These are phyloP conservation scores for Belgica antarctica DNA, from an alignment of 2,888 invertebrate genomes.

Conservation along the genomic window DNA sequence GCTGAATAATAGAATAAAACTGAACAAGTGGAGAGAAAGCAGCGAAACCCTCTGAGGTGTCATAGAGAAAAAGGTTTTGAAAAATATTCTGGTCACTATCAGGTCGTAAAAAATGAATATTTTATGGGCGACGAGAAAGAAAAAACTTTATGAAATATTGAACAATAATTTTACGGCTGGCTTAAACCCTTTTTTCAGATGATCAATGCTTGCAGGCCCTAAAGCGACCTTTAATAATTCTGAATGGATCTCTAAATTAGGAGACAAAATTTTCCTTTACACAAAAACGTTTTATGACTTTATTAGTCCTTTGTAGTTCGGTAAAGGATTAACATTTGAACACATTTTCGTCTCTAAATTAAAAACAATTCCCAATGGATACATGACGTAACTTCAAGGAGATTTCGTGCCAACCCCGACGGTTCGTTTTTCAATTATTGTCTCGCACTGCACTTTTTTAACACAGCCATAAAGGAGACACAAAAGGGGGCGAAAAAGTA, in stretches of 20 bases:
- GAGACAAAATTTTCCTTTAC: constrained; percentile 34
- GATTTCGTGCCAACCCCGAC: not conserved
- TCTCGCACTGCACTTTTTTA: constrained; percentile 18
- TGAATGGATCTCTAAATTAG: constrained; percentile 32
- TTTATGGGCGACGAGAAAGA: not conserved
- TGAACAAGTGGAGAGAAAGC: not conserved
- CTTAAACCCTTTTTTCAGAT: constrained; percentile 10
- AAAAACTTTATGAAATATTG: not conserved
- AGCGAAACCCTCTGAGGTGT: constrained; percentile 24
- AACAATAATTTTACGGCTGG: not conserved
- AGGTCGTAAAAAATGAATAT: constrained; percentile 39
- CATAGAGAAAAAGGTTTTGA: constrained; percentile 13
- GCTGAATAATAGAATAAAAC: not conserved
- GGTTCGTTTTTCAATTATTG: constrained; percentile 31
- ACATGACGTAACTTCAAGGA: constrained; percentile 6
- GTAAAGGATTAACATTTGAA: constrained; percentile 23
- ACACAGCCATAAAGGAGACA: constrained; percentile 24
- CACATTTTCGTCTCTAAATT: constrained; percentile 16
- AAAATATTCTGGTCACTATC: constrained; percentile 35
- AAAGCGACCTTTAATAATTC: not conserved
- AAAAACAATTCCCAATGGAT: constrained; percentile 38
- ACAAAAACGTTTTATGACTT: constrained; percentile 33
- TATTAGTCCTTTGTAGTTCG: not conserved
- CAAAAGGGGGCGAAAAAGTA: not conserved
- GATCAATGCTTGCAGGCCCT: constrained; percentile 23